Evolutionary conservation across 2,888 invertebrate species (phyloP), one percentile per base, ranked within the genome.

Genomic region (Erebia aethiops): DNA sequence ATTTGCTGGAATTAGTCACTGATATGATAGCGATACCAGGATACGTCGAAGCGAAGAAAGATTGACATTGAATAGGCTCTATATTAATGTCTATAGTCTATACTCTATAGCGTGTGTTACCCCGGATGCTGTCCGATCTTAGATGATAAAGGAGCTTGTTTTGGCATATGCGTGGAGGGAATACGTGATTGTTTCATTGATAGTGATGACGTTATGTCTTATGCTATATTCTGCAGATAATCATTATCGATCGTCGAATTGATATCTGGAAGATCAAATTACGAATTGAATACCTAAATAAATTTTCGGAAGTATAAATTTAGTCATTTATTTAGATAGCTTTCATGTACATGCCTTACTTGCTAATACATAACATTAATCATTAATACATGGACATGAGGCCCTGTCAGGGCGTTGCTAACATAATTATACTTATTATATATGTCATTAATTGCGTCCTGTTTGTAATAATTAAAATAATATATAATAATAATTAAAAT

Each of bases 11-110:
- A 43, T 60, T 62, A 49, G 8, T 62, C 46, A 49, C 62, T 62
- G 46, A 49, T 61, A 61, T 61, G 62, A 62, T 62, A 62, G 49
- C 18, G 62, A 62, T 62, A 49, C 21, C 62, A 26, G 58, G 52
- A 67, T 57, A 72, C 26, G 67, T 66, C 64, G 35, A 70, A 67
- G 69, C 75, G 77, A 72, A 78, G 75, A 62, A 46, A 43, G 73
- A 76, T 73, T 76, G 75, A 72, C 74, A 71, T 66, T 54, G 73
- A 74, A 75, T 74, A 74, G 75, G 75, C 71, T 75, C 73, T 64
- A 68, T 70, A 69, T 73, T 69, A 68, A 71, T 71, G 65, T 69
- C 71, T 67, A 21, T n/a, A n/a, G n/a, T n/a, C n/a, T n/a, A n/a
- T n/a, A n/a, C n/a, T n/a, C n/a, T n/a, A n/a, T 46, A 56, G 18